A percentile compares a stretch with the other conserved stretches of the same genome.
Conservation (phyloP, 2,113 vertebrate genomes). For the Actenoides hombroni region DNA sequence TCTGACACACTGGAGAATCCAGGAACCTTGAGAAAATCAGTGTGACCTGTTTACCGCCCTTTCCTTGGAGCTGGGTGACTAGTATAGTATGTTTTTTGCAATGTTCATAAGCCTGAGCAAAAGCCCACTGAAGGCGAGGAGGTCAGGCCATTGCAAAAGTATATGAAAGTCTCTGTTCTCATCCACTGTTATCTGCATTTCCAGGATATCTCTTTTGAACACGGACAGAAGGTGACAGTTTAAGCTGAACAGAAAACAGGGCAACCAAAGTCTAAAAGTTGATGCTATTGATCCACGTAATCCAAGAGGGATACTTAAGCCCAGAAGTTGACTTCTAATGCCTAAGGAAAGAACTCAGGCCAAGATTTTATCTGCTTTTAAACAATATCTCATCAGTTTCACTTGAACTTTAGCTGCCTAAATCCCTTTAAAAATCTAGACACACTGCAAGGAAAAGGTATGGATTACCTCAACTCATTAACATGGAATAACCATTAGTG, state of each 20-base stretch:
- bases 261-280: neutral
- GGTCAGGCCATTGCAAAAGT: neutral
- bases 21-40: constrained; percentile 45
- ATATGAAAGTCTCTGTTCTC: neutral
- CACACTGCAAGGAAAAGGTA: neutral
- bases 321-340: neutral
- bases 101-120: neutral
- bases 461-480: neutral
- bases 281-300: rapidly evolving
- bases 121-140: neutral
- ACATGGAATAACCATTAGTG: neutral
- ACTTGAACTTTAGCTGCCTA: neutral
- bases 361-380: neutral
- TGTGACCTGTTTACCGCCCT: constrained; percentile 5
- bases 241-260: neutral
- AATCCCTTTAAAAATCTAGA: neutral
- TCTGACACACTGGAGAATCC: constrained; percentile 41
- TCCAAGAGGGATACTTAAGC: neutral
- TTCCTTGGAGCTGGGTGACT: neutral
- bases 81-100: neutral
- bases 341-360: neutral
- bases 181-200: rapidly evolving
- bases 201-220: neutral
- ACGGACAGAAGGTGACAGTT: neutral
- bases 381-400: neutral